Conservation (phyloP, 1,140 invertebrate genomes). For the Berghia stephanieae region DNA sequence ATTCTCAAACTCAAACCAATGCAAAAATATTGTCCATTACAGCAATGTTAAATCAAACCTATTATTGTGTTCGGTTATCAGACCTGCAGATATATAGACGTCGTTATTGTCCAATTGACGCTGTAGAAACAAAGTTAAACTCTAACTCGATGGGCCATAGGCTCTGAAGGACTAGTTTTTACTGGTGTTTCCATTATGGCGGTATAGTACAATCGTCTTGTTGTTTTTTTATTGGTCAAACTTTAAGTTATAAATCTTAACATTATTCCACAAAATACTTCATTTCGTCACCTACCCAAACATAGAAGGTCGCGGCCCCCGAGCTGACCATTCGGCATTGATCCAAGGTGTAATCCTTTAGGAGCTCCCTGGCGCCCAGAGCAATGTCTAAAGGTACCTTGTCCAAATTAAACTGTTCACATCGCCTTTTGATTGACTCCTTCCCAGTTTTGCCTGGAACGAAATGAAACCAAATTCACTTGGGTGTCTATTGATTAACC, state of each 20-base stretch:
- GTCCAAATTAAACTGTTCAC: slow-evolving; percentile 49
- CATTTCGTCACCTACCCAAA: slow-evolving; percentile 53
- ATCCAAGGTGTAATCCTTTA: slow-evolving; percentile 48
- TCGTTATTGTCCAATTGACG: too few species aligned
- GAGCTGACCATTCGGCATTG: slow-evolving; percentile 54
- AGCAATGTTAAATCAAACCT: too few species aligned
- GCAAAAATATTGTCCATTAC: too few species aligned
- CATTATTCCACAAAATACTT: background rate
- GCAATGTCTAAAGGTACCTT: slow-evolving; percentile 49
- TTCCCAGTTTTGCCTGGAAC: slow-evolving; percentile 57
- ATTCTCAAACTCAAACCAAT: too few species aligned
- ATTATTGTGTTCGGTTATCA: too few species aligned
- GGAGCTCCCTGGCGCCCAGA: slow-evolving; percentile 45
- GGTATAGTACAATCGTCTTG: background rate
- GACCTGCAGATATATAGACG: too few species aligned
- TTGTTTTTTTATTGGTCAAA: background rate
- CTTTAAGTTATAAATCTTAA: background rate
- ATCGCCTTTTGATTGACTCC: slow-evolving; percentile 49
- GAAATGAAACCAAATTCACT: slow-evolving; percentile 33
- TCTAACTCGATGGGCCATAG: background rate
- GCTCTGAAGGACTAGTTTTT: background rate
- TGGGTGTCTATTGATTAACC: too few species aligned
- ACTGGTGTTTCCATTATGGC: background rate
- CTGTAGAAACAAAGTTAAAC: too few species aligned
- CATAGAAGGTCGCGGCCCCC: slow-evolving; percentile 58